Evolutionary conservation across 2,797 vertebrate species (phyloP), one percentile per base, ranked within the genome.

Genomic region (Hydrolagus colliei): DNA sequence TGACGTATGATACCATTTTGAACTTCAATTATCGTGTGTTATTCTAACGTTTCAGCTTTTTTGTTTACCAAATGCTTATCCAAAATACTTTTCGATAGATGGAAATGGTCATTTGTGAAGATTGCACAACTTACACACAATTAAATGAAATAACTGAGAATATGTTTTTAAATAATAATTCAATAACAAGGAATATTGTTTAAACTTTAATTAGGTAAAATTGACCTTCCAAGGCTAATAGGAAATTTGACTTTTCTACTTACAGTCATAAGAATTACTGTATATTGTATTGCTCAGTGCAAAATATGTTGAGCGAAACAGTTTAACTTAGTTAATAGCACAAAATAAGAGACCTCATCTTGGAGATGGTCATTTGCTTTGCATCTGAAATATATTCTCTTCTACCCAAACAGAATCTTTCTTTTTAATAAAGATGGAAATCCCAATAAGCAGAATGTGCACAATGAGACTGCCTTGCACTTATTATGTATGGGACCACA

Each of bases 401-500:
- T 84, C 63, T 84, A 65, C 41, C 67, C 9, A 9, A 89, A 73
- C 89, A 99, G 98, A 93, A 96, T 94, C 88, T 99, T 99, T 91
- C 96, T 99, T 85, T 94, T 95, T 88, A 96, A 92, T 89, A 97
- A 98, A 94, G 98, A 99, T 87, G 98, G 98, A 85, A 99, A 99
- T 93, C 98, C 98, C 86, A 99, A 99, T 91, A 99, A 99, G 90
- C 95, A 97, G 85, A 99, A 99, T 68, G 92, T 98, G 88, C 96
- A 98, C 93, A 98, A 99, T 87, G 98, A 99, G 91, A 99, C 97
- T 1, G 96, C 96, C 87, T 94, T 99, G 93, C 98, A 99, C 92
- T 94, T 98, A 72, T 93, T 98, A 89, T 99, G 98, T 94, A 98
- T 98, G 97, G 97, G 97, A 72, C 96, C 97, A 86, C 95, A 96